A percentile compares a stretch with the other conserved stretches of the same genome.
Evolutionary conservation across 2,113 vertebrate species (phyloP).

Genomic region (Lampris megalopsis): DNA sequence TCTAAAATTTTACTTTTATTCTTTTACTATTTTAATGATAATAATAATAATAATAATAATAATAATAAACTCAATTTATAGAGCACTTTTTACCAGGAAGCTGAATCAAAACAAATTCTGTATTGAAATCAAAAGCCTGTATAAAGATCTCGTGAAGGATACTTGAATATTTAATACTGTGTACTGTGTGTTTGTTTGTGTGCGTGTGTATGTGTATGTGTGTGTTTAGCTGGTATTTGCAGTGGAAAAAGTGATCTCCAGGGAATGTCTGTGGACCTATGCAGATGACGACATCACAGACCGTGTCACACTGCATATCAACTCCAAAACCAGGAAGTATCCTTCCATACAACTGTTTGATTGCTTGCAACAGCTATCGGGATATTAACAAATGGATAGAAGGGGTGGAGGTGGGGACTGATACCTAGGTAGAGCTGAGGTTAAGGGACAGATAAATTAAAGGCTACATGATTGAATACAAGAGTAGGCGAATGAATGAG

Average conservation of each 20-base stretch:
- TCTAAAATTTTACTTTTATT: too few species aligned
- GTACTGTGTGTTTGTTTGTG: background rate
- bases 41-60: too few species aligned
- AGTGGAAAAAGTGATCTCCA: conserved; percentile 87
- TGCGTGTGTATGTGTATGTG: conserved; percentile 44
- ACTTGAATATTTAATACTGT: background rate
- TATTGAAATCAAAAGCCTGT: too few species aligned
- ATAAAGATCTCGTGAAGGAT: too few species aligned
- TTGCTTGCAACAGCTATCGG: background rate
- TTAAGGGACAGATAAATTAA: background rate
- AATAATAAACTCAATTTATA: too few species aligned
- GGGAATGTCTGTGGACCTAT: conserved; percentile 86
- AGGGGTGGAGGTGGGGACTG: background rate
- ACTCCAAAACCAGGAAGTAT: conserved; percentile 94
- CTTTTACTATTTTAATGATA: too few species aligned
- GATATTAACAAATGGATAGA: too few species aligned
- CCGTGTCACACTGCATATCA: conserved; percentile 88
- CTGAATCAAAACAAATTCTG: too few species aligned
- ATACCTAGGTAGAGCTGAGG: background rate
- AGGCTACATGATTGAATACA: background rate
- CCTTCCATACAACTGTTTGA: conserved; percentile 71
- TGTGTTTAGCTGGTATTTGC: conserved; percentile 88
- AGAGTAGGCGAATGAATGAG: background rate
- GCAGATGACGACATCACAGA: conserved; percentile 88
- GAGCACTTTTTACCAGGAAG: too few species aligned